Conservation (phyloP, 2,888 invertebrate species). For the Troides aeacus region DNA sequence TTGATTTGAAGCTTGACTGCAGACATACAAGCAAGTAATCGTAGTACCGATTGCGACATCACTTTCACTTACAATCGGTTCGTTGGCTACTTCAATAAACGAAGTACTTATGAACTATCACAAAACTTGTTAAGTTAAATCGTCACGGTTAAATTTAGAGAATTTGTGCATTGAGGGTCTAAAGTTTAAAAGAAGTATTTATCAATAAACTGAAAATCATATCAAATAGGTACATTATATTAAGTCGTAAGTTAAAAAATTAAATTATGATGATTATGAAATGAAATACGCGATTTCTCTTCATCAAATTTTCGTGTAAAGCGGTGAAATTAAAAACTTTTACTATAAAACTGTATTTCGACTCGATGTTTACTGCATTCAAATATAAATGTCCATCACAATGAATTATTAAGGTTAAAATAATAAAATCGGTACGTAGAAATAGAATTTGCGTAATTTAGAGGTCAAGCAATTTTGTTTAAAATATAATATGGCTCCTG, state of each 20-base stretch:
- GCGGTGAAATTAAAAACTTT: constrained; percentile 3
- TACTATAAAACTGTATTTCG: constrained; percentile 10
- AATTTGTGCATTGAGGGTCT: too few species aligned
- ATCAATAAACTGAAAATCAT: neutral
- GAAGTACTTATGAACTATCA: too few species aligned
- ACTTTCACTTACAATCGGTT: constrained; percentile 59
- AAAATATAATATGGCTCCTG: constrained; percentile 12
- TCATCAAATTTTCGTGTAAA: constrained; percentile 9
- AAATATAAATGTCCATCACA: constrained; percentile 26
- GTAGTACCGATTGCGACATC: constrained; percentile 59
- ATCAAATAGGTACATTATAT: neutral
- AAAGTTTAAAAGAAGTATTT: neutral
- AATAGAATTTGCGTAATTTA: constrained; percentile 25
- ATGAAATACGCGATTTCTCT: neutral
- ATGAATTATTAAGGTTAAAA: constrained; percentile 27
- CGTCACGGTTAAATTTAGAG: too few species aligned
- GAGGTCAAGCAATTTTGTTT: constrained; percentile 28
- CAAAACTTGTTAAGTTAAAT: too few species aligned
- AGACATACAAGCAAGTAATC: constrained; percentile 44
- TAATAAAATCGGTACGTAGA: constrained; percentile 26
- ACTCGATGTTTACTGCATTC: constrained; percentile 14
- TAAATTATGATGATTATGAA: neutral
- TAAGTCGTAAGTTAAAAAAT: neutral
- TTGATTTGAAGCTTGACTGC: constrained; percentile 34
- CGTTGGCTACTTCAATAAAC: constrained; percentile 40